Base-by-base conservation (phyloP, 2,113 vertebrate genomes). In the Nanger granti region DNA sequence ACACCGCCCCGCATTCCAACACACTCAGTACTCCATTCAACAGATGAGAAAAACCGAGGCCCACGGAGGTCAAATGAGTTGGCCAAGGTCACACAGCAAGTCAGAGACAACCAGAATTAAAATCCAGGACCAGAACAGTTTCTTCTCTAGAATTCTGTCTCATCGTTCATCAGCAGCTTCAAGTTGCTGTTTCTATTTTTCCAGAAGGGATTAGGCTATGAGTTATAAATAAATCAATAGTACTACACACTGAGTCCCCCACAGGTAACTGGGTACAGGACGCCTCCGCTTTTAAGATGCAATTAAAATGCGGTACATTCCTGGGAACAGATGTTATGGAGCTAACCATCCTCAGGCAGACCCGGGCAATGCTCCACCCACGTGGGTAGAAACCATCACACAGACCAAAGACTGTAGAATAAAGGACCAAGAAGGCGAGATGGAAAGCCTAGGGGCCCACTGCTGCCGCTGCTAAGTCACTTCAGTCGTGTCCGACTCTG, bases 161-260 rank as follows among this genome's bases (percentile, higher is more conserved):
- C 44, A 8, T 84, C 44, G 2, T 69, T 91, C 83, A 54, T 29
- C 91, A 57, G 10, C 49, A 52, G 64, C 59, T 97, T 95, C 34
- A 26, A 80, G 87, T 22, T 52, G 29, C 47, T 4, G 47, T 87
- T 66, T 87, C 87, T 82, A 34, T 79, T 73, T 52, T 3, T 54
- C 29, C 85, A 69, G 89, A 96, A 96, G 49, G 34, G 85, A 92
- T 88, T 66, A 85, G 66, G 60, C 29, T 52, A 93, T 97, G 69
- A 98, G 97, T 97, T 95, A 98, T 97, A 96, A 97, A 95, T 96
- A 92, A 97, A 93, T 96, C 93, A 95, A 96, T 76, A 97, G 62
- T 76, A 73, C 84, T 95, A 52, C 83, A 88, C 87, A 93, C 95
- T 82, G 96, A 82, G 95, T 95, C 87, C 92, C 93, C 96, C 93